These are phyloP conservation scores for Glaucopsyche alexis DNA, from an alignment of 2,888 invertebrate species.

Conservation along the genomic window DNA sequence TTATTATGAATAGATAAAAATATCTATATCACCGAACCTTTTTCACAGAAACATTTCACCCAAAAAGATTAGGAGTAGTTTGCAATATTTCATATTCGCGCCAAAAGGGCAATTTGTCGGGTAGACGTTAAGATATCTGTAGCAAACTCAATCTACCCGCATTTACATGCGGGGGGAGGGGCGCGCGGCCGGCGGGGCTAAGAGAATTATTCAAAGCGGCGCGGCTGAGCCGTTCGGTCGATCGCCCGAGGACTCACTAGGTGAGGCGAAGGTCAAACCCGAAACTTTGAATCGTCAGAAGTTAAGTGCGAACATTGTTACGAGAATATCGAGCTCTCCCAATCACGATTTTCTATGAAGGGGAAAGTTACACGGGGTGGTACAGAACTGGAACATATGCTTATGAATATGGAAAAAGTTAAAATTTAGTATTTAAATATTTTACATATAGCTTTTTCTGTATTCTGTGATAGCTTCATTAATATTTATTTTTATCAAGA, in stretches of 20 bases:
- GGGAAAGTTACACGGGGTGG: too few species aligned
- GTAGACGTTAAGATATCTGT: constrained; percentile 31
- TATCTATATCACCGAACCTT: not conserved
- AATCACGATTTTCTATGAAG: not conserved
- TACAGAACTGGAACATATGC: too few species aligned
- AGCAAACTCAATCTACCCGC: constrained; percentile 59
- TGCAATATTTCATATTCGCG: constrained; percentile 25
- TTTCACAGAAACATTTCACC: not conserved
- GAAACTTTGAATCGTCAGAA: constrained; percentile 3
- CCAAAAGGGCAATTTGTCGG: constrained; percentile 31
- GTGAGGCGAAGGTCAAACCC: constrained; percentile 43
- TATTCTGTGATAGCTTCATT: too few species aligned
- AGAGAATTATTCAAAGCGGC: constrained; percentile 75
- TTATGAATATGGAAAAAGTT: too few species aligned
- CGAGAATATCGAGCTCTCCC: not conserved
- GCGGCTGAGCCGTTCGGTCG: constrained; percentile 47
- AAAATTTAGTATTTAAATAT: too few species aligned
- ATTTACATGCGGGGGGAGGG: constrained; percentile 64
- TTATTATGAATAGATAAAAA: not conserved
- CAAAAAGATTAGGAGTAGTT: constrained; percentile 24
- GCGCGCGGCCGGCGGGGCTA: constrained; percentile 51
- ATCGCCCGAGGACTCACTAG: constrained; percentile 38
- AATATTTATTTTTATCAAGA: too few species aligned
- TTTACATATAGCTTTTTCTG: too few species aligned
- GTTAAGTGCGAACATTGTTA: not conserved